phyloP scores from a whole-genome alignment of 2,797 vertebrate genomes.

The Threskiornis aethiopicus region DNA sequence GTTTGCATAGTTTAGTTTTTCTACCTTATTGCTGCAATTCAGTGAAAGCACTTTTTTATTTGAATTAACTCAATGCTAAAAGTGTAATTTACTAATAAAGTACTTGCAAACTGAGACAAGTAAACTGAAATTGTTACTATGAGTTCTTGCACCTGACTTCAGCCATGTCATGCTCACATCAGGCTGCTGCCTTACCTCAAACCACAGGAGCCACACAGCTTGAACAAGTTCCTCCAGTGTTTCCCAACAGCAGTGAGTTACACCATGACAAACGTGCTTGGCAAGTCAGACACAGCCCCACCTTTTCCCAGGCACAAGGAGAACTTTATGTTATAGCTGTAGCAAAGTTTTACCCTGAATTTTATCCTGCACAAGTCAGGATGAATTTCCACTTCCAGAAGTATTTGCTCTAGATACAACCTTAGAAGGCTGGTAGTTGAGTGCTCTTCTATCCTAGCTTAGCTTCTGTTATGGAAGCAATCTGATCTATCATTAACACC shows the following conservation, averaged over 20 bases:
- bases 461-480: neutral
- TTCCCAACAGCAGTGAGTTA: neutral
- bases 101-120: neutral
- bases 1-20: neutral
- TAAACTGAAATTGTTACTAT: neutral
- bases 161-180: neutral
- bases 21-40: neutral
- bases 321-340: fast-evolving
- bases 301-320: neutral
- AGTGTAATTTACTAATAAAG: neutral
- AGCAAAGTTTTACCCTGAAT: neutral
- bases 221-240: neutral
- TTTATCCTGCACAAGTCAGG: neutral
- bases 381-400: neutral
- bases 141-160: neutral
- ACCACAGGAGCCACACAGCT: neutral
- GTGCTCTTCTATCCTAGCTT: neutral
- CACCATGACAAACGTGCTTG: neutral
- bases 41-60: neutral
- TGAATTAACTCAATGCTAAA: neutral
- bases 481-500: neutral
- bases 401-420: neutral
- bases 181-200: neutral
- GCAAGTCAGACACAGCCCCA: neutral
- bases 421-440: neutral